Conservation (phyloP, 2,113 vertebrate genomes). For the zebrafish (Danio rerio) region DNA sequence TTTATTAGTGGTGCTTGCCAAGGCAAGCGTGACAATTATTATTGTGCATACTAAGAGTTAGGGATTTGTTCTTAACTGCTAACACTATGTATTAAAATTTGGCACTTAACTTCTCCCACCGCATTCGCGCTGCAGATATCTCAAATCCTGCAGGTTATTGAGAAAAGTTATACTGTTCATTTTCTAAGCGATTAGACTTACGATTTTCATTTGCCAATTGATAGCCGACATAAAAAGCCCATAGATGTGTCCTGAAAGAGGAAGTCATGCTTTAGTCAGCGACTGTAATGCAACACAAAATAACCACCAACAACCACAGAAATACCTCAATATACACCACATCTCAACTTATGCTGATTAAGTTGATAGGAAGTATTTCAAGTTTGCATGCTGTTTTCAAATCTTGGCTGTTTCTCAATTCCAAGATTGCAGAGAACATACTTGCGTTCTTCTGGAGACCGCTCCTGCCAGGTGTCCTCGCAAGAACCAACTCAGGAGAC, state of each 20-base stretch:
- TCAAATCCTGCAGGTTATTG: background rate
- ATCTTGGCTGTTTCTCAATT: no score
- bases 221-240: background rate
- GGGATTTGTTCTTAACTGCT: background rate
- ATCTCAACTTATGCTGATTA: no score
- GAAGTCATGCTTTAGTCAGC: background rate
- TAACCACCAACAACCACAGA: background rate
- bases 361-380: no score
- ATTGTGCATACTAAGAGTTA: background rate
- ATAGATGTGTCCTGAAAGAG: background rate
- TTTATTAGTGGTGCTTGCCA: constrained; percentile 7
- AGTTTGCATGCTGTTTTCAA: no score
- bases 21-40: background rate
- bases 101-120: background rate
- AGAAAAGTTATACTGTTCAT: background rate
- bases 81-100: background rate
- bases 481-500: no score
- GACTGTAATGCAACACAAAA: background rate
- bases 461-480: no score
- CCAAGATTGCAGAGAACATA: no score
- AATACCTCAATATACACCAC: no score
- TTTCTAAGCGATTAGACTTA: background rate
- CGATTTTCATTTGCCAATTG: background rate
- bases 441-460: no score
- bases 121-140: background rate